Evolutionary conservation across 1,140 invertebrate species (phyloP).

Genomic region (Aphaenogaster floridana): DNA sequence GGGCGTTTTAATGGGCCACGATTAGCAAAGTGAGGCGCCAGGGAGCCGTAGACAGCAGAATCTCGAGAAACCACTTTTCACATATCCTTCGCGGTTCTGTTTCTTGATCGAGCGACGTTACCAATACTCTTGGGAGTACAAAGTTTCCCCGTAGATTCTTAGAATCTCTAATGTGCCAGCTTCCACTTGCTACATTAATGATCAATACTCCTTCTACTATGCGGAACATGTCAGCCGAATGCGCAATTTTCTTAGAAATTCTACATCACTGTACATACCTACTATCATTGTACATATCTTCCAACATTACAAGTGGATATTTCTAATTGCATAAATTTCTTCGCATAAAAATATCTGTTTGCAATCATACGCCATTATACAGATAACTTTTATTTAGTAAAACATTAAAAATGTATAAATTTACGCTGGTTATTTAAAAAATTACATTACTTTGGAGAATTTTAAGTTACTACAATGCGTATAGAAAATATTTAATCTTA

Average conservation of each 20-base stretch:
- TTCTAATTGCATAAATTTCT: neutral
- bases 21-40: conserved; percentile 85
- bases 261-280: neutral
- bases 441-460: neutral
- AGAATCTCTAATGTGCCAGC: conserved; percentile 59
- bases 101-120: conserved; percentile 67
- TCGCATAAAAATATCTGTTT: neutral
- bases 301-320: neutral
- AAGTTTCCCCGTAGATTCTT: conserved; percentile 50
- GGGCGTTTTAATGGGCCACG: conserved; percentile 84
- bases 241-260: neutral
- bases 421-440: neutral
- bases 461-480: neutral
- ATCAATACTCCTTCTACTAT: conserved; percentile 15
- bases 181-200: conserved; percentile 40
- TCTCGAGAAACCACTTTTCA: conserved; percentile 80
- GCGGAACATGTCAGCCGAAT: neutral
- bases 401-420: neutral
- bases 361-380: neutral
- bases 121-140: conserved; percentile 67
- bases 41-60: conserved; percentile 82
- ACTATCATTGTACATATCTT: neutral
- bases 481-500: neutral
- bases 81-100: conserved; percentile 74
- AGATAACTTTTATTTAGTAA: neutral